A percentile compares a stretch with the other conserved stretches of the same genome.
Conservation (phyloP, 1,140 invertebrate species). For the Arion vulgaris region DNA sequence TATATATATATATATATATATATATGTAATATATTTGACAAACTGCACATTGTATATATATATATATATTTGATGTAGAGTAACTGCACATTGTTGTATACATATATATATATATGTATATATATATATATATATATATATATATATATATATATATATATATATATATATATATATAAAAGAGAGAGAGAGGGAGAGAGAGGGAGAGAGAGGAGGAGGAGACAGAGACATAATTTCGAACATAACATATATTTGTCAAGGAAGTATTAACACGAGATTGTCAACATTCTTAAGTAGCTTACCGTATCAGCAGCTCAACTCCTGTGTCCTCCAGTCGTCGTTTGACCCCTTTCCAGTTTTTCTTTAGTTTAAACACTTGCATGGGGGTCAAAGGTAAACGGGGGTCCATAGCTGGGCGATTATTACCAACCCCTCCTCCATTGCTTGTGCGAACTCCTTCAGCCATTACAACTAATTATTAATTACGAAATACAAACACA, state of each 20-base stretch:
- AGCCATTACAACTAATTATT: slow-evolving; percentile 2
- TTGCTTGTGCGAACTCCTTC: slow-evolving; percentile 29
- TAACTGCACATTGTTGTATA: too few relatives aligned
- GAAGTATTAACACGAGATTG: neutral
- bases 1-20: too few relatives aligned
- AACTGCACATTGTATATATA: too few relatives aligned
- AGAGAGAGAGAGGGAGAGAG: too few relatives aligned
- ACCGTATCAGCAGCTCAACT: slow-evolving; percentile 70
- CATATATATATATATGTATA: too few relatives aligned
- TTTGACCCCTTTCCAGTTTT: slow-evolving; percentile 71
- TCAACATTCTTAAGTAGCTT: slow-evolving; percentile 37
- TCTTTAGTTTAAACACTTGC: slow-evolving; percentile 69
- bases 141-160: neutral
- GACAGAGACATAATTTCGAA: neutral
- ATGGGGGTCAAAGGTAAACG: slow-evolving; percentile 62
- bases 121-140: too few relatives aligned
- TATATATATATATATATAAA: too few relatives aligned
- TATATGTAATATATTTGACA: too few relatives aligned
- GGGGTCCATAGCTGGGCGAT: slow-evolving; percentile 61
- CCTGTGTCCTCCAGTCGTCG: slow-evolving; percentile 65
- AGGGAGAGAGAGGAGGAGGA: neutral
- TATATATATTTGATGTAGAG: too few relatives aligned
- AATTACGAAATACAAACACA: neutral
- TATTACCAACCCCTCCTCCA: slow-evolving; percentile 53
- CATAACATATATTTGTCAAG: neutral